These are phyloP conservation scores for Ferdinandea cuprea DNA, from an alignment of 2,888 invertebrate species.

Conservation along the genomic window DNA sequence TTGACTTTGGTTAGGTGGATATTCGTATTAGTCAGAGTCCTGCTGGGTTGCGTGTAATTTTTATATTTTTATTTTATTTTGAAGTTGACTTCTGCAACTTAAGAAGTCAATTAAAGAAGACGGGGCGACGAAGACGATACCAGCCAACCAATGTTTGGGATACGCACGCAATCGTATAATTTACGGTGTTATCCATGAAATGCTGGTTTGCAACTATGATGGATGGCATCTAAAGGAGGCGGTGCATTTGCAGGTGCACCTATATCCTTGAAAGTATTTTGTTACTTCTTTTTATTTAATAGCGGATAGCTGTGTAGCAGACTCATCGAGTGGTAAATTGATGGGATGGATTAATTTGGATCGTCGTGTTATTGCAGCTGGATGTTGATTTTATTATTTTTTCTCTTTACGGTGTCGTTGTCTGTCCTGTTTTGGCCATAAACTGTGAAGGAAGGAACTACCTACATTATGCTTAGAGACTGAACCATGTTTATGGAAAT, in stretches of 20 bases:
- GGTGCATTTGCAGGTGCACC: constrained; percentile 64
- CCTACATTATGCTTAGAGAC: too few species aligned
- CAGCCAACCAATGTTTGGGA: constrained; percentile 39
- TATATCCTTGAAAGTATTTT: constrained; percentile 43
- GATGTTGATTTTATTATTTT: constrained; percentile 29
- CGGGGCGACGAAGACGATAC: not conserved
- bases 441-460: too few species aligned
- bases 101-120: constrained; percentile 59
- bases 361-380: constrained; percentile 66
- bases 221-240: constrained; percentile 37
- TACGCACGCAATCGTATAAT: constrained; percentile 71
- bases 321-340: constrained; percentile 49
- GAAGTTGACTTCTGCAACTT: constrained; percentile 2
- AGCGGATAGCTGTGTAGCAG: too few species aligned
- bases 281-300: constrained; percentile 28
- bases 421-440: too few species aligned
- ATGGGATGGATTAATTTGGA: constrained; percentile 38
- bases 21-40: constrained; percentile 36
- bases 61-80: constrained; percentile 22
- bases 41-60: constrained; percentile 58
- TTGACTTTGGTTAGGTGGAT: not conserved
- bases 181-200: constrained; percentile 68
- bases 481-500: too few species aligned
- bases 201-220: constrained; percentile 59
- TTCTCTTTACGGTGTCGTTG: not conserved